Conservation (phyloP, 92 coral and sea anemone species). For the Phenganax marumi region DNA sequence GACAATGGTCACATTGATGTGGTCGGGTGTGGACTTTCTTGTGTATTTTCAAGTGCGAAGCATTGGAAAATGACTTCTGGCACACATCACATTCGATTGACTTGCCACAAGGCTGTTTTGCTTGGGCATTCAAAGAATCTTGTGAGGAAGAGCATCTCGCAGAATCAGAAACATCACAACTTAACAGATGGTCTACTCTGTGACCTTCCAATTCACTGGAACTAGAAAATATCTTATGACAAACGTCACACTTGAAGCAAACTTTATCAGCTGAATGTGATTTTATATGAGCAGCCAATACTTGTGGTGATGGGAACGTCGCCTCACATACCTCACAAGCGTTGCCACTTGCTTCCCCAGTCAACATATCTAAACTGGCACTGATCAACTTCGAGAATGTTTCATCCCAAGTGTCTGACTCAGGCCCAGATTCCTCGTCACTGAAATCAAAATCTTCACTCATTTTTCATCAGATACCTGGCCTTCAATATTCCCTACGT, state of each 20-base stretch:
- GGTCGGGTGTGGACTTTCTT: background rate
- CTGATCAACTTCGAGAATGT: conserved; percentile 11
- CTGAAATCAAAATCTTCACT: conserved; percentile 12
- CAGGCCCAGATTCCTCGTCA: conserved; percentile 17
- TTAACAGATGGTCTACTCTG: background rate
- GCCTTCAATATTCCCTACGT: background rate
- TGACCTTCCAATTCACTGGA: conserved; percentile 9
- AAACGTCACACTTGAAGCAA: background rate
- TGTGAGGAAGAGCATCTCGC: background rate
- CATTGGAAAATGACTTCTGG: background rate
- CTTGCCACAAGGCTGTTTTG: background rate
- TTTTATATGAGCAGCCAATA: background rate
- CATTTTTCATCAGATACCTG: background rate
- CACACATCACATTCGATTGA: background rate
- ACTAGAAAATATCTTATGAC: background rate
- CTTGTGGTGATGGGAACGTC: background rate
- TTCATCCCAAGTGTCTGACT: conserved; percentile 23
- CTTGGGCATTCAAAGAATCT: background rate
- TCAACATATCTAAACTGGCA: conserved; percentile 16
- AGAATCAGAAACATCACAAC: conserved; percentile 1
- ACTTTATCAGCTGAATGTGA: background rate
- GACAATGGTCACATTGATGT: conserved; percentile 11
- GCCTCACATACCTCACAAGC: conserved; percentile 10
- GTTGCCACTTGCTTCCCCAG: background rate
- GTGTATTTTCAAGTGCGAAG: conserved; percentile 8